A percentile compares a stretch with the other conserved stretches of the same genome.
These are phyloP conservation scores for Sipha flava DNA, from an alignment of 1,140 invertebrate genomes.

Conservation along the genomic window DNA sequence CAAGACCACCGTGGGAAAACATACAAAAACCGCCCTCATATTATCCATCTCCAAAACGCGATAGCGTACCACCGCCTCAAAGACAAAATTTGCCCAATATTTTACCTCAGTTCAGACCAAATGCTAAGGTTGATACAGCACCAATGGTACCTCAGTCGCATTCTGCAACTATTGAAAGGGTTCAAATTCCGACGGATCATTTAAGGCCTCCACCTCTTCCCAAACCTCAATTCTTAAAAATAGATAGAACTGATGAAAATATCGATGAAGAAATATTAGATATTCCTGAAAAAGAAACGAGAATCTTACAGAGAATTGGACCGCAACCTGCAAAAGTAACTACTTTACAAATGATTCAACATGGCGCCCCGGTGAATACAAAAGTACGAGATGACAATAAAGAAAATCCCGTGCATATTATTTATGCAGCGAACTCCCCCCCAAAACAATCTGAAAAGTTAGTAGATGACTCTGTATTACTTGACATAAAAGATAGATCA, in stretches of 20 bases:
- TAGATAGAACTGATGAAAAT: conserved; percentile 42
- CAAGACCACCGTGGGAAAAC: conserved; percentile 38
- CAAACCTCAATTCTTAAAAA: conserved; percentile 43
- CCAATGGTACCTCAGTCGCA: conserved; percentile 42
- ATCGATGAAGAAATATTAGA: conserved; percentile 36
- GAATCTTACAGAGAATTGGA: conserved; percentile 40
- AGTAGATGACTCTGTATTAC: conserved; percentile 44
- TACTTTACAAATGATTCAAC: conserved; percentile 59
- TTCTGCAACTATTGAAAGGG: conserved; percentile 34
- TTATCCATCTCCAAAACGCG: conserved; percentile 18
- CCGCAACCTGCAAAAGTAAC: conserved; percentile 43
- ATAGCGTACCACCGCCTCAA: not conserved
- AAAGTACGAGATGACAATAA: conserved; percentile 35
- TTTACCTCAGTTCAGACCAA: conserved; percentile 60
- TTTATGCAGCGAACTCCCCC: conserved; percentile 50
- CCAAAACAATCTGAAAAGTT: conserved; percentile 41
- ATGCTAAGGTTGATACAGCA: conserved; percentile 51
- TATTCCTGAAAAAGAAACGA: conserved; percentile 37
- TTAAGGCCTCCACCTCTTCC: conserved; percentile 45
- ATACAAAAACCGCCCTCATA: conserved; percentile 32
- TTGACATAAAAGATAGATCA: conserved; percentile 44
- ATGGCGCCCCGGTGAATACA: not conserved
- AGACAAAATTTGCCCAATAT: conserved; percentile 53
- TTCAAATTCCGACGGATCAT: conserved; percentile 39
- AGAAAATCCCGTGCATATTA: conserved; percentile 50